phyloP scores from a whole-genome alignment of 2,888 invertebrate genomes.

The Tetragnatha montana region DNA sequence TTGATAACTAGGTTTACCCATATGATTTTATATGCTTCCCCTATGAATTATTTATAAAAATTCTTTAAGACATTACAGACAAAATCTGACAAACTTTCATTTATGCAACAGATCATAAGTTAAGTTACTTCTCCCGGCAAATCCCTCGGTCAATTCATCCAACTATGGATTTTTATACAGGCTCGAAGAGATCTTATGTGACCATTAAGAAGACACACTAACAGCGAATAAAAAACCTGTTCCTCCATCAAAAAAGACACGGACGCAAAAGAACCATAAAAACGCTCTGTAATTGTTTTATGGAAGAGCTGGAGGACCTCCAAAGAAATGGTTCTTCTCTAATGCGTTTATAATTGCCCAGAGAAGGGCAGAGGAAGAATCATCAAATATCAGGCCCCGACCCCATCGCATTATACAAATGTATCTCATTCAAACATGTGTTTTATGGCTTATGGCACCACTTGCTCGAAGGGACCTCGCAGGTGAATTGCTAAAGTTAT shows the following conservation, averaged over 20 bases:
- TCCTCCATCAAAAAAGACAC: neutral
- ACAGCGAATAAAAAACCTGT: neutral
- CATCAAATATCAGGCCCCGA: slow-evolving; percentile 24
- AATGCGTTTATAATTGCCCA: slow-evolving; percentile 67
- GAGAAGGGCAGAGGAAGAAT: slow-evolving; percentile 26
- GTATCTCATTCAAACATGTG: slow-evolving; percentile 53
- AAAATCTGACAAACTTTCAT: too few species aligned
- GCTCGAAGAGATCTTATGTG: neutral
- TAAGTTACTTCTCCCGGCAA: neutral
- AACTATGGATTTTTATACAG: neutral
- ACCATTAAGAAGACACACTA: neutral
- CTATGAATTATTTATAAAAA: too few species aligned
- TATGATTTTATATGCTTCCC: too few species aligned
- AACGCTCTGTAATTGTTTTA: slow-evolving; percentile 50
- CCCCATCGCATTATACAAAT: slow-evolving; percentile 54
- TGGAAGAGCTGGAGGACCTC: slow-evolving; percentile 13
- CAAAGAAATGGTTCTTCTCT: slow-evolving; percentile 30
- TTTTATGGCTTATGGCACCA: slow-evolving; percentile 44
- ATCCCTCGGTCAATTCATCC: neutral
- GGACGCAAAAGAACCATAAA: slow-evolving; percentile 3
- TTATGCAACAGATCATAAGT: neutral
- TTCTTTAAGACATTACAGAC: too few species aligned
- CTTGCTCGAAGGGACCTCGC: neutral
- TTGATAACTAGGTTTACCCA: too few species aligned
- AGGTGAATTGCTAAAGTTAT: slow-evolving; percentile 47